Base-by-base conservation (phyloP, 2,797 vertebrate species). In the Chiroxiphia lanceolata region DNA sequence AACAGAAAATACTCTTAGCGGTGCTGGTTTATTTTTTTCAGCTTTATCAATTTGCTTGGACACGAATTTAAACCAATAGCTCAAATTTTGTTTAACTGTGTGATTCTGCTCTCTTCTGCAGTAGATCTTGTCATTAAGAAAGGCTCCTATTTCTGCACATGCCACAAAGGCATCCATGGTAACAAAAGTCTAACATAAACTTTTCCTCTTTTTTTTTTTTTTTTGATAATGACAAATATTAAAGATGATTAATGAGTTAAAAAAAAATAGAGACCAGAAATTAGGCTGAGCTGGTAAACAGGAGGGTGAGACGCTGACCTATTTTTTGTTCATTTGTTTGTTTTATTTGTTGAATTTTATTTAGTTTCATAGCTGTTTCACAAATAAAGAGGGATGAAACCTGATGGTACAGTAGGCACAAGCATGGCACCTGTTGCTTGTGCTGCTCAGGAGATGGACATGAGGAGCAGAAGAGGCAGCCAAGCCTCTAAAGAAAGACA, bases 321-420 rank as follows among this genome's bases (percentile, higher is more conserved):
- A 1, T 27, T 64, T 63, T 34, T 50, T 1, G 54, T 85, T 53
- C 15, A 36, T 89, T 82, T 68, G 7, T 61, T 90, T 90, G 12
- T 72, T 79, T 79, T 17, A 3, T 51, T 51, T 51, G 27, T 29
- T 51, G 6, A 19, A 53, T 31, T 91, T 82, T 69, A 6, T 61
- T 90, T 89, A 12, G 65, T 79, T 18, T 61, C 54, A 10, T 13
- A 29, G 31, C 22, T 59, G 61, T 76, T 42, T 33, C 56, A 71
- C 47, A 71, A 50, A 76, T 34, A 57, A 59, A 57, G 65, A 61
- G 31, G 16, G 29, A 47, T 69, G 63, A 76, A 64, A 48, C 40
- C 10, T 65, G 3, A 2, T 15, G 44, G 80, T 68, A 45, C 61
- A 44, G 51, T 18, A 79, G 75, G 47, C 51, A 34, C 0, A 0